A percentile compares a stretch with the other conserved stretches of the same genome.
Evolutionary conservation across 2,797 vertebrate species (phyloP).

Genomic region (Scarus forsteni): DNA sequence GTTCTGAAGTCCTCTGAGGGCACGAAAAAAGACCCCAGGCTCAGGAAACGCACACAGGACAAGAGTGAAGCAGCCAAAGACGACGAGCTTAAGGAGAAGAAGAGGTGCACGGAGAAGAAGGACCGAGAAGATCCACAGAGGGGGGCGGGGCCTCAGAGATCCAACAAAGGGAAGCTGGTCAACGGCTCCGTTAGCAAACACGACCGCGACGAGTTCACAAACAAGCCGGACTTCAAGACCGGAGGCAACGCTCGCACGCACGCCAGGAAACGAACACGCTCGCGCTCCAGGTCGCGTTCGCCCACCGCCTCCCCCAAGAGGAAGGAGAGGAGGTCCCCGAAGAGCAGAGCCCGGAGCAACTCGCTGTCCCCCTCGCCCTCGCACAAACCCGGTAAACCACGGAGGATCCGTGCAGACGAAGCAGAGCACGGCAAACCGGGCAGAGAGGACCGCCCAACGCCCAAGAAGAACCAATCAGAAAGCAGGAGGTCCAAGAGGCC

Average conservation of each 20-base stretch:
- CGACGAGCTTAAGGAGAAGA: constrained; percentile 92
- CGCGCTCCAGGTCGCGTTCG: constrained; percentile 91
- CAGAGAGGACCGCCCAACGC: constrained; percentile 88
- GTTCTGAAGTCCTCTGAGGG: constrained; percentile 81
- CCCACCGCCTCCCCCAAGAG: constrained; percentile 91
- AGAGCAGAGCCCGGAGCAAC: constrained; percentile 88
- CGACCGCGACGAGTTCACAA: constrained; percentile 81
- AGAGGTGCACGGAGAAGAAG: constrained; percentile 88
- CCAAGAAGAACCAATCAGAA: constrained; percentile 89
- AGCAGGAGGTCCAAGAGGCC: constrained; percentile 89
- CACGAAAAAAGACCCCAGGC: constrained; percentile 91
- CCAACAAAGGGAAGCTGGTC: constrained; percentile 85
- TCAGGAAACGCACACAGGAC: constrained; percentile 91
- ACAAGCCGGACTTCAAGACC: constrained; percentile 86
- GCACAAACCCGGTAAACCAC: constrained; percentile 87
- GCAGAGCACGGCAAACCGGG: constrained; percentile 58
- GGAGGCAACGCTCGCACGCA: constrained; percentile 86
- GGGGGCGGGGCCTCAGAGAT: constrained; percentile 83
- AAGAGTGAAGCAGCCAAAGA: constrained; percentile 86
- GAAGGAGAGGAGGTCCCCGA: constrained; percentile 93
- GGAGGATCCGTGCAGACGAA: constrained; percentile 85
- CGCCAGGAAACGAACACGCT: constrained; percentile 91
- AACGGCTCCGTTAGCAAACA: constrained; percentile 91
- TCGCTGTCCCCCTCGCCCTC: constrained; percentile 83
- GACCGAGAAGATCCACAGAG: constrained; percentile 88